Evolutionary conservation across 2,888 invertebrate genomes (phyloP), one percentile per base, ranked within the genome.

Genomic region (Lucinisca nassula): DNA sequence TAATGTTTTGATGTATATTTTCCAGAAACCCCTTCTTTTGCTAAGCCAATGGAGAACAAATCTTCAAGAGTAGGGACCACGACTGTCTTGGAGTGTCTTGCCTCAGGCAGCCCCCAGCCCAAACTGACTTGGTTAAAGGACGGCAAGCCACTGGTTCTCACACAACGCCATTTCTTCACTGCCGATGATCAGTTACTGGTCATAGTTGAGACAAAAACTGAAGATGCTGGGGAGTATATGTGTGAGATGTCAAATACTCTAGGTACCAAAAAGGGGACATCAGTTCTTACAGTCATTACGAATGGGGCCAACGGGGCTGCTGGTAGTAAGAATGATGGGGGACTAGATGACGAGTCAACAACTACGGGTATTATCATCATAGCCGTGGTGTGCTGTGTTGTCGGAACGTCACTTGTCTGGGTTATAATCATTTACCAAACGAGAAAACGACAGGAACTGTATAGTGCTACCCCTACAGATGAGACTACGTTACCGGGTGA

Each of bases 321-420:
- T 3, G 76, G 61, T 32, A 83, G 80, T 17, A 85, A 83, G 0
- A 85, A 90, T 12, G 88, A 85, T 14, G 89, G 86, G 21, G 92
- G 92, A 0, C 96, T 97, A 84, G 97, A 98, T 94, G 98, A 98
- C 94, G 95, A 95, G 40, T 96, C 96, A 1, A 98, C 98, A 92
- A 98, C 98, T 96, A 97, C 98, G 85, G 98, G 98, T 79, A 98
- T 99, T 90, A 98, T 98, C 92, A 97, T 99, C 94, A 98, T 99
- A 92, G 98, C 98, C 3, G 98, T 98, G 0, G 98, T 98, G 58
- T 98, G 98, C 96, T 98, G 98, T 96, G 98, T 98, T 79, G 98
- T 99, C 24, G 98, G 98, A n/a, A 99, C 98, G 10, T 98, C 98
- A 0, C 97, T 98, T 24, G 97, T 98, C 79, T 99, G 99, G 98